phyloP scores from a whole-genome alignment of 1,140 invertebrate genomes.

The Steinernema feltiae region DNA sequence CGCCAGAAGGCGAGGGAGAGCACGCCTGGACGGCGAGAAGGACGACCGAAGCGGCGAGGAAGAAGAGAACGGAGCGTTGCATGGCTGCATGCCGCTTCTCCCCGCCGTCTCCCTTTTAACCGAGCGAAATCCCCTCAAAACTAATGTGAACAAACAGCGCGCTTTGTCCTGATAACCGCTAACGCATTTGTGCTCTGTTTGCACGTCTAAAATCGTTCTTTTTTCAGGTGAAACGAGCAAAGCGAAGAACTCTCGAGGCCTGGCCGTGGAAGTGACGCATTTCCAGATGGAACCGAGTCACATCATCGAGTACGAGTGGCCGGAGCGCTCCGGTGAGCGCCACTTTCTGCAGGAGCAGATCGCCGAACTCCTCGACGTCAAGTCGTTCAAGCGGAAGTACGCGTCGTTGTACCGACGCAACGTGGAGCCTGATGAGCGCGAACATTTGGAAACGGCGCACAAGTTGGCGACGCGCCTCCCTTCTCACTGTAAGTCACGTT shows the following conservation, averaged over 20 bases:
- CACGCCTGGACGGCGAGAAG: too few species aligned
- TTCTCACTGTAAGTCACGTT: not conserved
- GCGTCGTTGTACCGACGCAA: not conserved
- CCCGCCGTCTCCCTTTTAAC: too few species aligned
- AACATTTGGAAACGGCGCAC: not conserved
- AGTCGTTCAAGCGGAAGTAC: slow-evolving; percentile 7
- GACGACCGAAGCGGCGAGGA: too few species aligned
- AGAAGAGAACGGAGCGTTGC: too few species aligned
- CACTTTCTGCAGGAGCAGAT: slow-evolving; percentile 2
- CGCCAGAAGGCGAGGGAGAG: too few species aligned
- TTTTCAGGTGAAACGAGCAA: not conserved
- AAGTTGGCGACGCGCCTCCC: not conserved
- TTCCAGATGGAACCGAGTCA: not conserved
- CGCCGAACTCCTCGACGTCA: not conserved
- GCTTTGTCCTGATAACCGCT: too few species aligned
- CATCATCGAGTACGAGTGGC: slow-evolving; percentile 11
- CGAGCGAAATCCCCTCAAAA: too few species aligned
- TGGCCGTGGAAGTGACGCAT: not conserved
- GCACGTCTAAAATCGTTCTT: too few species aligned
- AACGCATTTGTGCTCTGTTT: too few species aligned
- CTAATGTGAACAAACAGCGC: too few species aligned
- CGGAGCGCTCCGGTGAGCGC: not conserved
- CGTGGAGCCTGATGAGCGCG: not conserved
- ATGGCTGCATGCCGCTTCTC: too few species aligned
- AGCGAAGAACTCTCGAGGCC: not conserved